Evolutionary conservation across 2,888 invertebrate genomes (phyloP).

Genomic region (Trypoxylon attenuatum): DNA sequence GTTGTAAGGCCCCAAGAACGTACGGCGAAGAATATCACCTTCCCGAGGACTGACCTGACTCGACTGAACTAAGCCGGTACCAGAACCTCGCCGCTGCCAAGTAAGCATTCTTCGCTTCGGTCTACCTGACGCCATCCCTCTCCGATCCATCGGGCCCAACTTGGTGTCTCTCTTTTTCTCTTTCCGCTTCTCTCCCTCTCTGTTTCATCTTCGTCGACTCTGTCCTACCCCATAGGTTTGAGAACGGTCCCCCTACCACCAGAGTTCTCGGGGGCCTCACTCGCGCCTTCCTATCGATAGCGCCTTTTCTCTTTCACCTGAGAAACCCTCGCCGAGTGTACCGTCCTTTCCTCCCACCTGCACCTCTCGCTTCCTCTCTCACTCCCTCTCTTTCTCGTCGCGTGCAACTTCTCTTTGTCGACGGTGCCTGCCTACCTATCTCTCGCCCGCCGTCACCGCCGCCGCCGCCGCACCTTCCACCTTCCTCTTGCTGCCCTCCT

Average conservation of each 20-base stretch:
- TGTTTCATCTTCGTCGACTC: slow-evolving; percentile 34
- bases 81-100: slow-evolving; percentile 56
- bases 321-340: slow-evolving; percentile 37
- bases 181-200: slow-evolving; percentile 43
- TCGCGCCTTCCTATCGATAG: slow-evolving; percentile 8
- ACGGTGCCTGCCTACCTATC: slow-evolving; percentile 15
- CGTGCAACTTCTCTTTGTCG: slow-evolving; percentile 17
- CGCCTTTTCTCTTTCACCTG: slow-evolving; percentile 45
- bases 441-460: slow-evolving; percentile 15
- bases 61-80: slow-evolving; percentile 67
- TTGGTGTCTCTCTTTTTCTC: too few species aligned
- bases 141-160: slow-evolving; percentile 69
- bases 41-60: slow-evolving; percentile 72
- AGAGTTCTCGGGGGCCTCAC: slow-evolving; percentile 16
- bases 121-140: slow-evolving; percentile 65
- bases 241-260: slow-evolving; percentile 22
- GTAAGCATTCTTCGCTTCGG: slow-evolving; percentile 67
- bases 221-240: slow-evolving; percentile 8
- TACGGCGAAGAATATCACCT: slow-evolving; percentile 57
- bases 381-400: neutral
- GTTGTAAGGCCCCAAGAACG: slow-evolving; percentile 53
- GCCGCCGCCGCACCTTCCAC: slow-evolving; percentile 16
- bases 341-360: slow-evolving; percentile 20
- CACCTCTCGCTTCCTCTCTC: slow-evolving; percentile 1
- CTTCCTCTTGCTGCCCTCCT: slow-evolving; percentile 22